Base-by-base conservation (phyloP, 2,113 vertebrate species). In the Tragelaphus scriptus region DNA sequence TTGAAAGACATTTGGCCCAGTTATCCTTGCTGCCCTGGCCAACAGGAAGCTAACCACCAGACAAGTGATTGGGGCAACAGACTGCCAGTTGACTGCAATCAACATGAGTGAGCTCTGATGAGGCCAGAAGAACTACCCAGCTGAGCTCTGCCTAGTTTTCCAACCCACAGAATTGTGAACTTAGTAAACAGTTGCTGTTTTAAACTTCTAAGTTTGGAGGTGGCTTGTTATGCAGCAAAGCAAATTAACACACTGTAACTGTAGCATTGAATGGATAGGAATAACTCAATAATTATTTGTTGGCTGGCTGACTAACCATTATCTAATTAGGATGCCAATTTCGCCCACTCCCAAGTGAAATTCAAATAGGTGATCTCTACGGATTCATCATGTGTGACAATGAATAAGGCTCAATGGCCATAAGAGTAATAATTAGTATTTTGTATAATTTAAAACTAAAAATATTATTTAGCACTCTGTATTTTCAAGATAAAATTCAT, bases 401-500 rank as follows among this genome's bases (percentile, higher is more conserved):
- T 49, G 23, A 92, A 90, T 79, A 89, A 88, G 59, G 23, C 23
- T 82, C 32, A 95, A 59, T 36, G 14, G 80, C 7, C 4, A 13
- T 61, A 36, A 81, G 3, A 61, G 47, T 68, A 88, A 26, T 32
- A 80, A 92, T 49, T 84, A 81, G 80, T 44, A 79, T 12, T 15
- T 30, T 63, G 30, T n/a, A n/a, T 23, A 85, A 92, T 44, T 82
- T 92, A 44, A 86, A 81, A 82, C 81, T 81, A 95, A 87, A 90
- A 80, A 30, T 7, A 71, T 77, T 36, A 79, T 51, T 88, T 79
- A 92, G 32, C 14, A 85, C 32, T 96, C 17, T 93, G 8, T 51
- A 88, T 49, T 94, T 93, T 93, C 21, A 91, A 91, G 68, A 86
- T 51, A 90, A 87, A 91, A 93, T 71, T 63, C 56, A 86, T 55